These are phyloP conservation scores for Clarias platycephalus DNA, from an alignment of 2,797 vertebrate genomes.

Conservation along the genomic window DNA sequence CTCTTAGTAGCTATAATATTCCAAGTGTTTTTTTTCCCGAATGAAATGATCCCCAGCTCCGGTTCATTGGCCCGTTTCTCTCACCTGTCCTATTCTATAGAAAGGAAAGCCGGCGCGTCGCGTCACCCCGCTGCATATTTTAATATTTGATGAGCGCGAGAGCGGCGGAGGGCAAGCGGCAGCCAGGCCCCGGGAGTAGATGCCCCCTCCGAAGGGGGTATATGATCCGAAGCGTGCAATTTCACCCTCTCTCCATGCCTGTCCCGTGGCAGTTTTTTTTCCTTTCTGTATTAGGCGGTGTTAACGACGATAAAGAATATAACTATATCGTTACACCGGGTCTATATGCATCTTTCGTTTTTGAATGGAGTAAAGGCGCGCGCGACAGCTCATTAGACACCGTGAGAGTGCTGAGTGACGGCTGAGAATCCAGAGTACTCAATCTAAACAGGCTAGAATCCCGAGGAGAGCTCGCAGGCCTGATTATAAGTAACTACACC, in stretches of 20 bases:
- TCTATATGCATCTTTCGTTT: slow-evolving; percentile 9
- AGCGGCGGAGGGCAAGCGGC: slow-evolving; percentile 48
- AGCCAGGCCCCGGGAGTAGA: slow-evolving; percentile 39
- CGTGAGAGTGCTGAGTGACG: slow-evolving; percentile 44
- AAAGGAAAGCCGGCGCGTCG: slow-evolving; percentile 70
- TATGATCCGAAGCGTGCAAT: slow-evolving; percentile 52
- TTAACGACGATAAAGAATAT: slow-evolving; percentile 13
- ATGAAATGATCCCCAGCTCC: slow-evolving; percentile 45
- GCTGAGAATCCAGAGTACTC: slow-evolving; percentile 40
- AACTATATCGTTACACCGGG: slow-evolving; percentile 2
- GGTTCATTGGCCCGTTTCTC: slow-evolving; percentile 45
- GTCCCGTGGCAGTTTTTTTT: slow-evolving; percentile 27
- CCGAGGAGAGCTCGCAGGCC: slow-evolving; percentile 31
- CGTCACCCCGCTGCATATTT: slow-evolving; percentile 61
- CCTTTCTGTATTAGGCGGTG: neutral
- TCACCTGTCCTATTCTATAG: slow-evolving; percentile 64
- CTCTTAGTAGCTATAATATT: neutral
- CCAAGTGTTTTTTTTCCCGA: neutral
- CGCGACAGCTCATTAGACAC: slow-evolving; percentile 51
- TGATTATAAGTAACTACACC: slow-evolving; percentile 34
- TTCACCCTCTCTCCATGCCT: slow-evolving; percentile 47
- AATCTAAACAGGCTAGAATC: slow-evolving; percentile 45
- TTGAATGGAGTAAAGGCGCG: slow-evolving; percentile 11
- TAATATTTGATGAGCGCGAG: slow-evolving; percentile 55
- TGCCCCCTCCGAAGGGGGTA: slow-evolving; percentile 45